Evolutionary conservation across 2,888 invertebrate genomes (phyloP).

Genomic region (Apodemia duryi): DNA sequence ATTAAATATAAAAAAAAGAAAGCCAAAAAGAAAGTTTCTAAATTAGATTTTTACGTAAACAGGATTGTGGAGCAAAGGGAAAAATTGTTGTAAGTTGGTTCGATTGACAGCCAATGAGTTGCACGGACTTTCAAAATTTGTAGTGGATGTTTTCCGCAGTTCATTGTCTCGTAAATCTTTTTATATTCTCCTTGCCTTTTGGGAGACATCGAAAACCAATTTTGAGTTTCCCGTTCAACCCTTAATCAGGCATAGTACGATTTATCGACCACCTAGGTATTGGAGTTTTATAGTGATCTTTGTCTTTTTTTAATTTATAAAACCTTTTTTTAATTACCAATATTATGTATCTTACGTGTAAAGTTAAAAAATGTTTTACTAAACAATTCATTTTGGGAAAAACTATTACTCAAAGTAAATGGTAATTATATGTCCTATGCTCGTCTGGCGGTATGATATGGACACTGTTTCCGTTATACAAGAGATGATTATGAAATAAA

Average conservation of each 20-base stretch:
- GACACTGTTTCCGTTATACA: background rate
- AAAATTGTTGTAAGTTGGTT: too few relatives aligned
- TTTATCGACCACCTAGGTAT: slow-evolving; percentile 15
- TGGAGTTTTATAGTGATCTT: slow-evolving; percentile 16
- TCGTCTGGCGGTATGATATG: background rate
- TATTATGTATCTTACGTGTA: slow-evolving; percentile 11
- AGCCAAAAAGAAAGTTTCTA: too few relatives aligned
- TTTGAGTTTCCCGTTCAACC: too few relatives aligned
- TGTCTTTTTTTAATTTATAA: slow-evolving; percentile 16
- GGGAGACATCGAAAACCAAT: too few relatives aligned
- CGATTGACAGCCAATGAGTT: too few relatives aligned
- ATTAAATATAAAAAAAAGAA: too few relatives aligned
- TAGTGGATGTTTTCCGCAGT: too few relatives aligned
- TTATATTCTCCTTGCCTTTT: too few relatives aligned
- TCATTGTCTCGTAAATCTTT: too few relatives aligned
- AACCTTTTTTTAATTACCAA: slow-evolving; percentile 14
- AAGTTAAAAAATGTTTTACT: background rate
- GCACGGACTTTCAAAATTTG: too few relatives aligned
- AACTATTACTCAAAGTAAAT: background rate
- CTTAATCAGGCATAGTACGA: background rate
- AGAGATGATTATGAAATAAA: background rate
- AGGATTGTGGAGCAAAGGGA: too few relatives aligned
- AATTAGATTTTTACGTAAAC: too few relatives aligned
- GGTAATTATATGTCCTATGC: background rate
- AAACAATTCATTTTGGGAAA: slow-evolving; percentile 12